Conservation (phyloP, 1,140 invertebrate genomes). For the Formica selysi region DNA sequence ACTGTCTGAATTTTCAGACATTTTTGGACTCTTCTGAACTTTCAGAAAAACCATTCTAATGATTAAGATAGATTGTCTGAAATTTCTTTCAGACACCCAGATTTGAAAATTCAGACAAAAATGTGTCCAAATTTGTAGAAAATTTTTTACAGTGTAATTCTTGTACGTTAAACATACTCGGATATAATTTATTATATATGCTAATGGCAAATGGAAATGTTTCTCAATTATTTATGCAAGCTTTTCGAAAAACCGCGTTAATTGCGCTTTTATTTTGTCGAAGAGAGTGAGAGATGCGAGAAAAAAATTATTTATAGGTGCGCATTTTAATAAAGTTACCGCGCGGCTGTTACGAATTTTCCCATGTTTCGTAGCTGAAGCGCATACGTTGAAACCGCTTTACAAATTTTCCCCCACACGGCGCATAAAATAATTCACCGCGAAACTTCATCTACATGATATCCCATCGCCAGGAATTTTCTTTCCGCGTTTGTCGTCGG, state of each 20-base stretch:
- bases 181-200: no score
- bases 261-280: neutral
- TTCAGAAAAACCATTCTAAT: no score
- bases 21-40: no score
- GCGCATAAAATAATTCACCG: slow-evolving; percentile 24
- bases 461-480: neutral
- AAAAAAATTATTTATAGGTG: slow-evolving; percentile 23
- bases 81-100: no score
- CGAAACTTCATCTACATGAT: slow-evolving; percentile 3
- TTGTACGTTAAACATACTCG: neutral
- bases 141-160: no score
- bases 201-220: neutral
- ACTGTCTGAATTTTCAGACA: no score
- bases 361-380: neutral
- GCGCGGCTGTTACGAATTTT: neutral
- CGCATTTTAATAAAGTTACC: slow-evolving; percentile 28
- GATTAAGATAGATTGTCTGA: no score
- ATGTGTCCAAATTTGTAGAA: no score
- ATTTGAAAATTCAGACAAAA: no score
- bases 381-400: slow-evolving; percentile 18
- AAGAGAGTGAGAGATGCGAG: neutral
- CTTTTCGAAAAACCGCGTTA: neutral
- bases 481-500: slow-evolving; percentile 3
- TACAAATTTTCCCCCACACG: slow-evolving; percentile 27
- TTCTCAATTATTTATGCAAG: neutral